Percentiles rank a stretch among this genome's conserved stretches.
These are phyloP conservation scores for Chironomus riparius DNA, from an alignment of 2,888 invertebrate genomes.

Conservation along the genomic window DNA sequence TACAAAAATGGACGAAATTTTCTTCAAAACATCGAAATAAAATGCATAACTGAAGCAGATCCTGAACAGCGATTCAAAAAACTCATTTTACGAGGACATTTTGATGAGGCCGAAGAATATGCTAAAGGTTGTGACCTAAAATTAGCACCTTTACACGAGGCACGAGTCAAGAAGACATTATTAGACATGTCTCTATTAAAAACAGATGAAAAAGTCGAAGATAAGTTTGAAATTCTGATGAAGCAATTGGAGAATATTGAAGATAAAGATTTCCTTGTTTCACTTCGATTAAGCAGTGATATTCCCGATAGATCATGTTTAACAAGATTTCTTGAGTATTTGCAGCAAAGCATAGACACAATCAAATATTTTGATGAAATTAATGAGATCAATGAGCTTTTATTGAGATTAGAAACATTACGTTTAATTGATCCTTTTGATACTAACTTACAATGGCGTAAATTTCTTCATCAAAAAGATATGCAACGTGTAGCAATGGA, in stretches of 20 bases:
- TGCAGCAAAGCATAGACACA: slow-evolving; percentile 36
- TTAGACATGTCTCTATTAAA: slow-evolving; percentile 32
- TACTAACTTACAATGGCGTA: slow-evolving; percentile 39
- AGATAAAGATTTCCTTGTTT: slow-evolving; percentile 37
- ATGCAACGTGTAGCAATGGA: slow-evolving; percentile 36
- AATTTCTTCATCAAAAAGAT: slow-evolving; percentile 39
- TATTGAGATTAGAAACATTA: slow-evolving; percentile 40
- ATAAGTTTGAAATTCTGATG: slow-evolving; percentile 34
- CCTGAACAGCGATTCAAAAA: slow-evolving; percentile 40
- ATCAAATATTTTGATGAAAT: slow-evolving; percentile 32
- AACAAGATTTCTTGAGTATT: slow-evolving; percentile 35
- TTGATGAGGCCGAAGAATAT: slow-evolving; percentile 42
- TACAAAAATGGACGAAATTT: slow-evolving; percentile 31
- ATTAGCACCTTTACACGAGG: slow-evolving; percentile 40
- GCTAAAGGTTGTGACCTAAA: slow-evolving; percentile 39
- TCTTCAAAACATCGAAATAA: slow-evolving; percentile 39
- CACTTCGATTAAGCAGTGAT: slow-evolving; percentile 35
- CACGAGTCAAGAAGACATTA: slow-evolving; percentile 37
- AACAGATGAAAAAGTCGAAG: slow-evolving; percentile 31
- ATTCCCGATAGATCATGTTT: slow-evolving; percentile 36
- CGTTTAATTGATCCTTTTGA: slow-evolving; percentile 40
- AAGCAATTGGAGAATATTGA: slow-evolving; percentile 35
- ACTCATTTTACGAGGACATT: slow-evolving; percentile 39
- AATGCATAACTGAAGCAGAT: slow-evolving; percentile 39
- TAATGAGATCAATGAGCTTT: slow-evolving; percentile 38